A percentile compares a stretch with the other conserved stretches of the same genome.
Evolutionary conservation across 2,888 invertebrate genomes (phyloP).

Genomic region (Caenorhabditis auriculariae): DNA sequence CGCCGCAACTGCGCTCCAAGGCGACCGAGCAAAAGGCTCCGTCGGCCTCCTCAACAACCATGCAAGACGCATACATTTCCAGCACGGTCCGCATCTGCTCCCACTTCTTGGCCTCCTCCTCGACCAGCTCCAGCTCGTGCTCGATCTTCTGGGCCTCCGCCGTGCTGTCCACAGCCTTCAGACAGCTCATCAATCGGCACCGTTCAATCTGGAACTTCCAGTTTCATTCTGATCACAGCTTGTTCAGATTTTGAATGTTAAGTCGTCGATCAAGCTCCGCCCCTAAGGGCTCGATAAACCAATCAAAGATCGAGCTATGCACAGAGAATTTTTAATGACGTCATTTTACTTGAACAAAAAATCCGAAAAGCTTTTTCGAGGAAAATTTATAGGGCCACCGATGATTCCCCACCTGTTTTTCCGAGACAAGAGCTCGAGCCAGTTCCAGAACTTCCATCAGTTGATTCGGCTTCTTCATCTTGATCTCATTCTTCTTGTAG

Average conservation of each 20-base stretch:
- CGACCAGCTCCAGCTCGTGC: constrained; percentile 71
- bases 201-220: neutral
- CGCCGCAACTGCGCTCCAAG: too few relatives aligned
- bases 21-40: too few relatives aligned
- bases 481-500: constrained; percentile 90
- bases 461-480: constrained; percentile 94
- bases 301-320: too few relatives aligned
- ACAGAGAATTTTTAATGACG: neutral
- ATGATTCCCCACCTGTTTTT: constrained; percentile 40
- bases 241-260: too few relatives aligned
- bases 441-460: constrained; percentile 96
- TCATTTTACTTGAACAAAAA: too few relatives aligned
- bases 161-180: neutral
- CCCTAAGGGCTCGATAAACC: too few relatives aligned
- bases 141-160: constrained; percentile 12
- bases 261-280: neutral
- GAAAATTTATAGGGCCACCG: too few relatives aligned
- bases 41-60: too few relatives aligned
- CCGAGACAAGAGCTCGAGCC: constrained; percentile 75
- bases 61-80: constrained; percentile 79
- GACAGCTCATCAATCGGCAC: neutral
- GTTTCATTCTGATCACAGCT: too few relatives aligned
- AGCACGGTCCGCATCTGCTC: constrained; percentile 95
- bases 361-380: too few relatives aligned
- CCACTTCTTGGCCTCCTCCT: constrained; percentile 74